These are phyloP conservation scores for Megaceryle alcyon DNA, from an alignment of 2,797 vertebrate species.

Conservation along the genomic window DNA sequence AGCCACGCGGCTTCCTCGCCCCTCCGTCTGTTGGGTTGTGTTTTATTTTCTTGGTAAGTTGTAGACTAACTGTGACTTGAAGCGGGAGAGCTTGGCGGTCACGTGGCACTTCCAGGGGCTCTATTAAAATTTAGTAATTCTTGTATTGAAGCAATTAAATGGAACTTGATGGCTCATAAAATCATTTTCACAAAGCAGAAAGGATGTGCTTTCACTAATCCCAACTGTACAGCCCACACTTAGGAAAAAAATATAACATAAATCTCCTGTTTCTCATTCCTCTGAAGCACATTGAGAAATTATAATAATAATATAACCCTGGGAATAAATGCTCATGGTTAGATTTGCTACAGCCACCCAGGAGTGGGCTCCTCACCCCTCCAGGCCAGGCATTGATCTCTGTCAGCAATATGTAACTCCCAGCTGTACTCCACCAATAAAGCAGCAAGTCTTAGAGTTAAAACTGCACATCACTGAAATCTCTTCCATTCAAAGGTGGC, in stretches of 20 bases:
- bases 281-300: not conserved
- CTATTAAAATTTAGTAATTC: not conserved
- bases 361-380: not conserved
- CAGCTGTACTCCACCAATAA: not conserved
- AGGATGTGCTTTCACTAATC: not conserved
- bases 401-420: accelerated
- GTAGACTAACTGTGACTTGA: not conserved
- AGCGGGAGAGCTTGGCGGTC: not conserved
- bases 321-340: not conserved
- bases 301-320: no score
- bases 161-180: not conserved
- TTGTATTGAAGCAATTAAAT: not conserved
- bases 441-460: not conserved
- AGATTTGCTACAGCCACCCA: not conserved
- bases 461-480: not conserved
- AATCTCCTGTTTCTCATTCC: not conserved
- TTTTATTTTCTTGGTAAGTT: not conserved
- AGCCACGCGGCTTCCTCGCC: not conserved
- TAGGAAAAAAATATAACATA: no score
- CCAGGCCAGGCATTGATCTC: not conserved
- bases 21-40: not conserved
- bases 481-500: not conserved
- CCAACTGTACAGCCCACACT: not conserved
- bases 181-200: not conserved
- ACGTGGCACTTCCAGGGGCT: not conserved